Base-by-base conservation (phyloP, 2,888 invertebrate genomes). In the Rhingia rostrata region DNA sequence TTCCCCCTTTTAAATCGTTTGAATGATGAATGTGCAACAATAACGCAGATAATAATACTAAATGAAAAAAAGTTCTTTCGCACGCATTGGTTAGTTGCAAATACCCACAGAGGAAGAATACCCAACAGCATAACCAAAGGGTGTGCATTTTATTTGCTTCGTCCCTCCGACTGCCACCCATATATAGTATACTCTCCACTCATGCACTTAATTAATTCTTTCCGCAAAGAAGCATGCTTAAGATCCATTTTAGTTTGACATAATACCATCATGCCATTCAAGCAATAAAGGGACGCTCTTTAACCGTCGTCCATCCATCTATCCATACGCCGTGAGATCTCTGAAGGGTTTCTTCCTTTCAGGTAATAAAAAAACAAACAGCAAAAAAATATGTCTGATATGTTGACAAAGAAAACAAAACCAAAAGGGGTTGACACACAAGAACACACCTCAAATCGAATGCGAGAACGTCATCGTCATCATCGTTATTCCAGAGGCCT, bases 381-480 rank as follows among this genome's bases (percentile, higher is more conserved):
- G 39, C 61, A 83, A 82, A 43, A 74, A 35, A 45, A 53, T 61
- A 60, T 53, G 37, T 41, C 22, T 58, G 61, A 63, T 66, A 74
- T 70, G 70, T 80, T 80, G 80, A 80, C 80, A 84, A 80, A 79
- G 66, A 73, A 78, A 82, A 82, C 78, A 78, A 5, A 84, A 74
- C 60, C 64, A 60, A 64, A 83, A 78, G 82, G 83, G 83, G 83
- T 83, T 83, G 83, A 79, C 83, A 83, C 79, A 79, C 66, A 64
- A 75, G 84, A 84, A 84, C 84, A 84, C 84, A 84, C 84, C 84
- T 84, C 80, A 84, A 84, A 84, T 80, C 80, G 84, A 84, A 84
- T 80, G 64, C 75, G 35, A 69, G 73, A 80, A 75, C 74, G 84
- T 84, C 80, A 80, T 75, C 84, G 84, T 84, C 80, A 80, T 75